phyloP scores from a whole-genome alignment of 2,113 vertebrate genomes.

The Oenanthe oenanthe region DNA sequence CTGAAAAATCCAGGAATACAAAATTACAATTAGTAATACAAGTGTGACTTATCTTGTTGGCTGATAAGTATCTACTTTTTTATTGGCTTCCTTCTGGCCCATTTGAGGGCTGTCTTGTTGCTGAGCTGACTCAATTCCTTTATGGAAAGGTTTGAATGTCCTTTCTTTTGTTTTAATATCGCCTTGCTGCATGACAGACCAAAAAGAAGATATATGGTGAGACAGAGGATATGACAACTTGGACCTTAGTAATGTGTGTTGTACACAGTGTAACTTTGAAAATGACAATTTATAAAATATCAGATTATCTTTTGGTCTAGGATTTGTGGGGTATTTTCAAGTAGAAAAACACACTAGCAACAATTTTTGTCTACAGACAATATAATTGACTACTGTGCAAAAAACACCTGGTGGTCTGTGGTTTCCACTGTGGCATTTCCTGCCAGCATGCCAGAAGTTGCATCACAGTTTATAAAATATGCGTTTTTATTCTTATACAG shows the following conservation, averaged over 20 bases:
- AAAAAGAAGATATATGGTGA: background rate
- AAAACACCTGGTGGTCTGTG: background rate
- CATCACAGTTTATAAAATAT: background rate
- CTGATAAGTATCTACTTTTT: background rate
- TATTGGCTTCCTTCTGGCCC: background rate
- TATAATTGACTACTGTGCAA: background rate
- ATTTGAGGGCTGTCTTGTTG: background rate
- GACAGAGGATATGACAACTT: background rate
- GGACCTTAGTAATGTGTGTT: background rate
- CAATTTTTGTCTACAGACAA: background rate
- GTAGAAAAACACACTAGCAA: background rate
- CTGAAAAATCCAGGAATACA: background rate
- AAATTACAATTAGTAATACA: background rate
- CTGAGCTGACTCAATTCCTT: background rate
- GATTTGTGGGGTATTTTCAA: background rate
- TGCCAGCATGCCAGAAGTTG: background rate
- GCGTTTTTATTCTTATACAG: slow-evolving; percentile 15
- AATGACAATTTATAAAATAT: background rate
- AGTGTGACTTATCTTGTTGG: background rate
- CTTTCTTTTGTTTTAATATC: background rate
- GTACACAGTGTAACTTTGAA: background rate
- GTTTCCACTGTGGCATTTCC: background rate
- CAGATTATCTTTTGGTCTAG: background rate
- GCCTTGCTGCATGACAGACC: background rate
- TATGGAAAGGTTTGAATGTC: background rate